These are phyloP conservation scores for Leistus spinibarbis DNA, from an alignment of 2,888 invertebrate species.

Conservation along the genomic window DNA sequence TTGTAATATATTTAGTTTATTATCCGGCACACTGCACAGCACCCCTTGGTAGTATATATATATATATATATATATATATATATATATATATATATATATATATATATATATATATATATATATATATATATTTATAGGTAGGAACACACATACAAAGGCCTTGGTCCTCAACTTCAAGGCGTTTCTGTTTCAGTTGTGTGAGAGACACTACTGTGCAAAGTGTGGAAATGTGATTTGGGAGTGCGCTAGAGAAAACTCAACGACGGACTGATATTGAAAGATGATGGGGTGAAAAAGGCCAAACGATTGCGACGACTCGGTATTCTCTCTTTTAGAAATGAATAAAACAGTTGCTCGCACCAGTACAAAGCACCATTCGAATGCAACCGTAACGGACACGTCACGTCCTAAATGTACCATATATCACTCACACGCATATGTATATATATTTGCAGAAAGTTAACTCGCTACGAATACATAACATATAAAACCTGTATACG, in stretches of 20 bases:
- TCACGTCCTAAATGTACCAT: not conserved
- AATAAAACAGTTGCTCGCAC: slow-evolving; percentile 29
- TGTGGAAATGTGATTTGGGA: slow-evolving; percentile 39
- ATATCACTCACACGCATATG: not conserved
- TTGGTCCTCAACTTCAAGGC: slow-evolving; percentile 13
- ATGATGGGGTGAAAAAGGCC: slow-evolving; percentile 11
- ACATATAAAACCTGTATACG: not conserved
- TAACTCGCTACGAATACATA: not conserved
- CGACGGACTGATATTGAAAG: slow-evolving; percentile 22
- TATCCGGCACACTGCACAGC: too few species aligned
- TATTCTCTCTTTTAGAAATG: slow-evolving; percentile 13
- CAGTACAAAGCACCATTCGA: slow-evolving; percentile 13
- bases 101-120: too few species aligned
- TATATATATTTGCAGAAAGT: not conserved
- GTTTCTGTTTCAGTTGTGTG: slow-evolving; percentile 30
- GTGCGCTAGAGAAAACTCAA: slow-evolving; percentile 13
- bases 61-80: too few species aligned
- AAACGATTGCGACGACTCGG: not conserved
- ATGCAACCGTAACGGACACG: slow-evolving; percentile 14
- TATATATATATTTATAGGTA: not conserved
- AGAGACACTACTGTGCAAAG: slow-evolving; percentile 33
- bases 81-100: too few species aligned
- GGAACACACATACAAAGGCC: not conserved
- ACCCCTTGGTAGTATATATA: too few species aligned
- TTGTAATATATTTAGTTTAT: too few species aligned